These are phyloP conservation scores for Protonibea diacanthus DNA, from an alignment of 2,797 vertebrate genomes.

Conservation along the genomic window DNA sequence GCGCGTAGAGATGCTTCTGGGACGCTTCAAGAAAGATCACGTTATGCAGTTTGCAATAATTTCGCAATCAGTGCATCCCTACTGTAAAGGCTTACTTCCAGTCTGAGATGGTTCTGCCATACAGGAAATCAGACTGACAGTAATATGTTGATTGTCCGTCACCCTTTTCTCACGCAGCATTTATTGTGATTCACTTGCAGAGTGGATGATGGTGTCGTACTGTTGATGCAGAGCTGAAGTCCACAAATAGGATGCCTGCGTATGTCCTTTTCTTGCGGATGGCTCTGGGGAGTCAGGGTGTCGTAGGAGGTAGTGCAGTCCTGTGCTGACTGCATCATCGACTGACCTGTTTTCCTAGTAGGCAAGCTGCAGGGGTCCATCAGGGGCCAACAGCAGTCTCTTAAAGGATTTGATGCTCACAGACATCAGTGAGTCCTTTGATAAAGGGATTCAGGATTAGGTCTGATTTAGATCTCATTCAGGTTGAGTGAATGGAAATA, in stretches of 20 bases:
- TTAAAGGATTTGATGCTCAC: constrained; percentile 15
- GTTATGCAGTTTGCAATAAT: too few relatives aligned
- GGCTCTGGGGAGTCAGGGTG: background rate
- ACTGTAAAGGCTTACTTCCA: too few relatives aligned
- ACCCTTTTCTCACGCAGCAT: too few relatives aligned
- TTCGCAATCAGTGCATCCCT: too few relatives aligned
- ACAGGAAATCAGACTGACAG: too few relatives aligned
- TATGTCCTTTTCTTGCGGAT: background rate
- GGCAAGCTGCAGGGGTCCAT: constrained; percentile 10
- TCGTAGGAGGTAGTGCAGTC: constrained; percentile 4
- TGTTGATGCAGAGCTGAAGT: background rate
- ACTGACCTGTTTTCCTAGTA: constrained; percentile 7
- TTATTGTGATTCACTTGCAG: background rate
- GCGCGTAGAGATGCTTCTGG: too few relatives aligned
- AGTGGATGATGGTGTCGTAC: background rate
- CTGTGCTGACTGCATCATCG: background rate
- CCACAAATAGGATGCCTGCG: background rate
- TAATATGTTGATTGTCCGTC: too few relatives aligned
- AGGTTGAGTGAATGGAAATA: background rate
- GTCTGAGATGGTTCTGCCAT: too few relatives aligned
- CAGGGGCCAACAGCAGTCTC: constrained; percentile 2
- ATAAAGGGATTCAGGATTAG: background rate
- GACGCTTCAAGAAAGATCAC: too few relatives aligned
- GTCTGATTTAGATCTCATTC: background rate
- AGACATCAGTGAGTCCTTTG: background rate